Evolutionary conservation across 1,140 invertebrate species (phyloP), one percentile per base, ranked within the genome.

Genomic region (Tetragnatha versicolor): DNA sequence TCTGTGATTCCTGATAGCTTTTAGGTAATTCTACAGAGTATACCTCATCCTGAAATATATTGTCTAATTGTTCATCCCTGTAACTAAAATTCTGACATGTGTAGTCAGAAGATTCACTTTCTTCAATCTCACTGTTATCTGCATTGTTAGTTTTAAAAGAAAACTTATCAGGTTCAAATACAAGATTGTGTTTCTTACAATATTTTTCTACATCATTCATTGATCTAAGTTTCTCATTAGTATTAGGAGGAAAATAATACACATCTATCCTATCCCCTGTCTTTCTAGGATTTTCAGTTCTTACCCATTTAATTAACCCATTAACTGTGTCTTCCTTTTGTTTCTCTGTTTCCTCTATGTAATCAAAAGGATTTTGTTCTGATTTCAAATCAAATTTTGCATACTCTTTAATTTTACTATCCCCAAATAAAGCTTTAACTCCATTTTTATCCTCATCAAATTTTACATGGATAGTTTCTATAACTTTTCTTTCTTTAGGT

Each of bases 1-100:
- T 22, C 9, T 63, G 27, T 9, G 79, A 35, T 39, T 80, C 55
- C n/a, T 77, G 6, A 60, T 33, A 75, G 14, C 20, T 58, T 27
- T 10, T 35, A 17, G 70, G 70, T 33, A 65, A 7, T 60, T 31
- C 31, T 20, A 29, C n/a, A n/a, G n/a, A n/a, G n/a, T n/a, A n/a
- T n/a, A n/a, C n/a, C n/a, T n/a, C n/a, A n/a, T n/a, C n/a, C n/a
- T n/a, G n/a, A n/a, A n/a, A n/a, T n/a, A n/a, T n/a, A n/a, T n/a
- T n/a, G n/a, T n/a, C n/a, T n/a, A n/a, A n/a, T n/a, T n/a, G n/a
- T n/a, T n/a, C n/a, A n/a, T n/a, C n/a, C n/a, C n/a, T n/a, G n/a
- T n/a, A n/a, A n/a, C n/a, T n/a, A n/a, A n/a, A n/a, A n/a, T n/a
- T n/a, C n/a, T n/a, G n/a, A n/a, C n/a, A n/a, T n/a, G n/a, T n/a